These are phyloP conservation scores for Achlya flavicornis DNA, from an alignment of 2,888 invertebrate species.

Conservation along the genomic window DNA sequence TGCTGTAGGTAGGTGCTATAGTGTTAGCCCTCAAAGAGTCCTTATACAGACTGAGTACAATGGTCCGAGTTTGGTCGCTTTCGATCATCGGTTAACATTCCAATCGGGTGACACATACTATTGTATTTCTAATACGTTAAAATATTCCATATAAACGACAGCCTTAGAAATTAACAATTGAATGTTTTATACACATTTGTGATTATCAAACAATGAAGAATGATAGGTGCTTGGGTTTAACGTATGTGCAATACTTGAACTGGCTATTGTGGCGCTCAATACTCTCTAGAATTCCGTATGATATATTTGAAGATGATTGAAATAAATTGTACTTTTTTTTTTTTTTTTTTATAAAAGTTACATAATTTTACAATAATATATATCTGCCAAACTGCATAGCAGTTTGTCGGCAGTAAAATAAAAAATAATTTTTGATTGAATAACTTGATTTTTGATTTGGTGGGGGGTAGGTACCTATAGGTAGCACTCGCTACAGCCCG, in stretches of 20 bases:
- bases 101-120: slow-evolving; percentile 60
- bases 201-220: slow-evolving; percentile 50
- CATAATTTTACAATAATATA: no score
- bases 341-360: no score
- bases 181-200: slow-evolving; percentile 42
- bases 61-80: slow-evolving; percentile 49
- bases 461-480: no score
- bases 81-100: slow-evolving; percentile 59
- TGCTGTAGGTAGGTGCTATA: background rate
- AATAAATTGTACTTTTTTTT: no score
- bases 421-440: background rate
- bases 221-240: slow-evolving; percentile 18
- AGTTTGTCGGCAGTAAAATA: no score
- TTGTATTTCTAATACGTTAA: slow-evolving; percentile 60
- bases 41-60: slow-evolving; percentile 34
- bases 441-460: background rate
- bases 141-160: slow-evolving; percentile 47
- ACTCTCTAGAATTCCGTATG: background rate
- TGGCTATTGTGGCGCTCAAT: slow-evolving; percentile 13
- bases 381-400: no score
- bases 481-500: no score
- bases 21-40: slow-evolving; percentile 20
- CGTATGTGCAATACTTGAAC: slow-evolving; percentile 27
- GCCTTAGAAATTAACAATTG: slow-evolving; percentile 58
- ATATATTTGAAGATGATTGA: no score